Base-by-base conservation (phyloP, 2,113 vertebrate species). In the Antechinus stuartii region DNA sequence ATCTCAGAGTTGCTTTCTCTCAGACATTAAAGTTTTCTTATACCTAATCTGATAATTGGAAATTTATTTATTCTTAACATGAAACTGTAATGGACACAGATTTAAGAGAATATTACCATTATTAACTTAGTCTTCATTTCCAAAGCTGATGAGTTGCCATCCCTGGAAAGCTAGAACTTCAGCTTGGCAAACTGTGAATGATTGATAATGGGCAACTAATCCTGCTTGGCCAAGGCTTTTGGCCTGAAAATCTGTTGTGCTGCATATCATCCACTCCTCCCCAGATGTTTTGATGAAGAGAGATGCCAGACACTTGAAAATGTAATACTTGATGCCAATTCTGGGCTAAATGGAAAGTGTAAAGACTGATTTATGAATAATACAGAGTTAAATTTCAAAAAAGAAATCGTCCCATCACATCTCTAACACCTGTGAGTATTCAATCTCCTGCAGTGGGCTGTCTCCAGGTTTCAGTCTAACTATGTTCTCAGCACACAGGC, bases 281-380 rank as follows among this genome's bases (percentile, higher is more conserved):
- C 97, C 97, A 98, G 98, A 98, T 97, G 97, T 96, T 94, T 91
- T 95, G 95, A 97, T 93, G 91, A 92, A 96, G 97, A 94, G 96
- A 96, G 42, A 96, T 10, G 57, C 97, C 98, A 97, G 94, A 95
- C 96, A 95, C 96, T 96, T 98, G 96, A 96, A 95, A 97, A 93
- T 91, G 92, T 89, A 50, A 52, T 54, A 90, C 52, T 93, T 96
- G 94, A 95, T 96, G 96, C 94, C 90, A 95, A n/a, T 52, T 76
- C 91, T 47, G 92, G 93, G 91, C 92, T 56, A 6, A 56, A 93
- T 91, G 95, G 93, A 96, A 54, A 42, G 47, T 95, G n/a, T 93
- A 11, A 89, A 76, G 84, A 54, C 25, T 35, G 52, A 22, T 56
- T 95, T 93, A 54, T 52, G 27, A 94, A 96, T 84, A 90, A 47